phyloP scores from a whole-genome alignment of 1,140 invertebrate genomes.

The Oryctes rhinoceros region DNA sequence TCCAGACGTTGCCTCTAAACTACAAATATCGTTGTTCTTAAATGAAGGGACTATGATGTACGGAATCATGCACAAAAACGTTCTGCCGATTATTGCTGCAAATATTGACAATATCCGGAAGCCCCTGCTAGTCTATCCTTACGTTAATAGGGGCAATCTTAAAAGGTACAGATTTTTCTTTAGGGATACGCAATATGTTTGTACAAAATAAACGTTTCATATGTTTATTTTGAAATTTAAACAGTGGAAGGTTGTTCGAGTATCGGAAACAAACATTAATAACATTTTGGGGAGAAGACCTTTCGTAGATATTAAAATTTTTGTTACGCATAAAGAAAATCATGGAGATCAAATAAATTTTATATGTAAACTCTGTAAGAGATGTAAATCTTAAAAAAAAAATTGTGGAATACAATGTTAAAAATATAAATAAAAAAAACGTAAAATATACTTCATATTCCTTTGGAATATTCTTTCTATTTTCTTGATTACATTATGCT shows the following conservation, averaged over 20 bases:
- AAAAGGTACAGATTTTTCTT: constrained; percentile 73
- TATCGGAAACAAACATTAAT: neutral
- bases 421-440: no score
- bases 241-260: neutral
- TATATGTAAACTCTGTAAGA: no score
- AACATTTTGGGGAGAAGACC: neutral
- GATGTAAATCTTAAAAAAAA: no score
- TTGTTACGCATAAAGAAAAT: neutral
- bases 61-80: constrained; percentile 82
- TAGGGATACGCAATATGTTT: no score
- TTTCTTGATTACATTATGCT: no score
- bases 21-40: constrained; percentile 82
- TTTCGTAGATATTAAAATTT: neutral
- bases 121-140: constrained; percentile 84
- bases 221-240: constrained; percentile 1
- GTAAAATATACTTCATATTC: no score
- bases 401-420: no score
- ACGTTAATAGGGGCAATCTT: constrained; percentile 83
- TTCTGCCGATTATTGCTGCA: constrained; percentile 82
- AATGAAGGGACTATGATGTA: constrained; percentile 86
- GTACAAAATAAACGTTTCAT: no score
- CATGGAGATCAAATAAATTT: neutral
- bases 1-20: constrained; percentile 82
- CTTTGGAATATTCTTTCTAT: no score
- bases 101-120: constrained; percentile 78